Evolutionary conservation across 2,888 invertebrate species (phyloP), one percentile per base, ranked within the genome.

Genomic region (Hydroisotoma schaefferi): DNA sequence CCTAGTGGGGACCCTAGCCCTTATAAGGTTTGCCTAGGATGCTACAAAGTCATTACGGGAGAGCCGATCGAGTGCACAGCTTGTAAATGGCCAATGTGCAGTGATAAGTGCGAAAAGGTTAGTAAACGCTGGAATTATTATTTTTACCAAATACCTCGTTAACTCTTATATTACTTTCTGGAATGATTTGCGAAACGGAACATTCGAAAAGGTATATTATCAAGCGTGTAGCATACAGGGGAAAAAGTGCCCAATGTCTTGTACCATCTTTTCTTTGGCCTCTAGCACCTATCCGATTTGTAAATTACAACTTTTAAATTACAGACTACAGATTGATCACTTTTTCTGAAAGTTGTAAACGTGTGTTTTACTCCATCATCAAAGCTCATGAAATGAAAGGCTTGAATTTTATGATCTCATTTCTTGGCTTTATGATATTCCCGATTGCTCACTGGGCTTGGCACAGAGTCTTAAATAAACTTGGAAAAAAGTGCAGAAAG

Each of bases 81-180:
- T 29, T 67, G 67, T 43, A 67, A 67, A 51, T 67, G 67, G 67
- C 63, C 67, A 29, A 54, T 67, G 63, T 67, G 67, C 57, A 59
- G 59, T 44, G 67, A 67, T 27, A 55, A 61, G 2, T 67, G 67
- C 55, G 61, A 61, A 54, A 67, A 67, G 63, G 67, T 67, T 44
- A 51, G 67, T 15, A 40, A 15, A 18, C 20, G 20, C 33, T 33
- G 33, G n/a, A n/a, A n/a, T n/a, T n/a, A n/a, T n/a, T n/a, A n/a
- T n/a, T n/a, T n/a, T n/a, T n/a, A n/a, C n/a, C n/a, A n/a, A n/a
- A n/a, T n/a, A n/a, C n/a, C n/a, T n/a, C n/a, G n/a, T n/a, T n/a
- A n/a, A n/a, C n/a, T n/a, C n/a, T n/a, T n/a, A n/a, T n/a, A n/a
- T n/a, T n/a, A n/a, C n/a, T n/a, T n/a, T n/a, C n/a, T n/a, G n/a